phyloP scores from a whole-genome alignment of 2,113 vertebrate genomes.

The Tichodroma muraria region DNA sequence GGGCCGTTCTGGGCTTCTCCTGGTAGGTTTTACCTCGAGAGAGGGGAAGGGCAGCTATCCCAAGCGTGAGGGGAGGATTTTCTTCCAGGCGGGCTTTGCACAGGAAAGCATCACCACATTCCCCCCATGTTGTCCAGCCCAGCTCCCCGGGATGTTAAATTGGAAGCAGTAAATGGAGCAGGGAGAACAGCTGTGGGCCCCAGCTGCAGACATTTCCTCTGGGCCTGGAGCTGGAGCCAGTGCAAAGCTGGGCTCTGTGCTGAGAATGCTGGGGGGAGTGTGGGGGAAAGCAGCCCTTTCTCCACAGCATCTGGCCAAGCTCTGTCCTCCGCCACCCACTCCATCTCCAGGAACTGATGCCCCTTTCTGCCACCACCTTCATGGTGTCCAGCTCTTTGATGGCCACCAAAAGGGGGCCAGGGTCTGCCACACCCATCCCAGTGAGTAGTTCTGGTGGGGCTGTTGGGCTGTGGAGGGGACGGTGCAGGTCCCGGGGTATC shows the following conservation, averaged over 20 bases:
- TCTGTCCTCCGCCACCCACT: accelerated
- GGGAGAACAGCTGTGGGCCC: constrained; percentile 33
- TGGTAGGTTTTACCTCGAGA: accelerated
- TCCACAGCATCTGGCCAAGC: not conserved
- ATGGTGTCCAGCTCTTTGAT: too few relatives aligned
- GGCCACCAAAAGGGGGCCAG: accelerated
- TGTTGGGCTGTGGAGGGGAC: not conserved
- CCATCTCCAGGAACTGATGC: not conserved
- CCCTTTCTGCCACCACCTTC: not conserved
- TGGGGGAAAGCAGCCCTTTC: not conserved
- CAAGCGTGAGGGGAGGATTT: not conserved
- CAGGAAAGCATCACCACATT: not conserved
- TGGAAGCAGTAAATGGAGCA: constrained; percentile 1
- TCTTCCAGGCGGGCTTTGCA: not conserved
- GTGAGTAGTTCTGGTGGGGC: not conserved
- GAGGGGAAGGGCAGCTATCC: not conserved
- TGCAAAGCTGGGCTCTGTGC: not conserved
- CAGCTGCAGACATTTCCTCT: constrained; percentile 31
- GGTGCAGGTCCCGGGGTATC: accelerated
- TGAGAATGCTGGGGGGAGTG: not conserved
- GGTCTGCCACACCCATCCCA: accelerated
- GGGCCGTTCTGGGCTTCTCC: not conserved
- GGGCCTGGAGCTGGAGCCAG: not conserved
- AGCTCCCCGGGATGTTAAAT: not conserved
- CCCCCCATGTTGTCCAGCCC: not conserved